Evolutionary conservation across 2,888 invertebrate genomes (phyloP).

Genomic region (Aradus depressus): DNA sequence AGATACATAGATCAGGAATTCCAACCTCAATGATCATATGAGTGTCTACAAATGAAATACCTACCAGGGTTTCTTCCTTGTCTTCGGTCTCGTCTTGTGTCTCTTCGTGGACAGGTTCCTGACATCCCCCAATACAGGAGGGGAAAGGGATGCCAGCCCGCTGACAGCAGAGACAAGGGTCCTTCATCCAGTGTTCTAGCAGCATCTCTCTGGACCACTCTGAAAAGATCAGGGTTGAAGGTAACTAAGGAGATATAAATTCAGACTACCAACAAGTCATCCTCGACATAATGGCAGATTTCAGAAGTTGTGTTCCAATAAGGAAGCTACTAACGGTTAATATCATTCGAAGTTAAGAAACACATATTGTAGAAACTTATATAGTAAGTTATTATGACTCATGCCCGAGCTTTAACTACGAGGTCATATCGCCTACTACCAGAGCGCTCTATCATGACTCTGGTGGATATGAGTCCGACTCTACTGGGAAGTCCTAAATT

Average conservation of each 20-base stretch:
- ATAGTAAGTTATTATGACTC: too few relatives aligned
- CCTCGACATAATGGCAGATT: too few relatives aligned
- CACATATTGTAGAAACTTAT: not conserved
- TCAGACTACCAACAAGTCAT: not conserved
- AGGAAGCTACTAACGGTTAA: not conserved
- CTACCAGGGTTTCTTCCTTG: conserved; percentile 5
- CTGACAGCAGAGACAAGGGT: conserved; percentile 52
- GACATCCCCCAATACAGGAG: too few relatives aligned
- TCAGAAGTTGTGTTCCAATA: too few relatives aligned
- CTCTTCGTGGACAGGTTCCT: conserved; percentile 37
- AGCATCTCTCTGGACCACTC: conserved; percentile 57
- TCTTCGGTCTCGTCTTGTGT: conserved; percentile 11
- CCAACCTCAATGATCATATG: too few relatives aligned
- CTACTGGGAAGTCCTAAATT: too few relatives aligned
- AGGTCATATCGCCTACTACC: too few relatives aligned
- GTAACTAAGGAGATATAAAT: not conserved
- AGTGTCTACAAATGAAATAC: too few relatives aligned
- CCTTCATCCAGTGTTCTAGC: conserved; percentile 55
- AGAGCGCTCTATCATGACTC: too few relatives aligned
- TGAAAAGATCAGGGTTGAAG: conserved; percentile 34
- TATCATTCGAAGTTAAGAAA: not conserved
- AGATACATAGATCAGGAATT: too few relatives aligned
- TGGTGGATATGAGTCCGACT: too few relatives aligned
- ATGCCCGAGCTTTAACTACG: too few relatives aligned
- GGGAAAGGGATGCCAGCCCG: conserved; percentile 54